Evolutionary conservation across 2,888 invertebrate species (phyloP).

Genomic region (Caenorhabditis sp.): DNA sequence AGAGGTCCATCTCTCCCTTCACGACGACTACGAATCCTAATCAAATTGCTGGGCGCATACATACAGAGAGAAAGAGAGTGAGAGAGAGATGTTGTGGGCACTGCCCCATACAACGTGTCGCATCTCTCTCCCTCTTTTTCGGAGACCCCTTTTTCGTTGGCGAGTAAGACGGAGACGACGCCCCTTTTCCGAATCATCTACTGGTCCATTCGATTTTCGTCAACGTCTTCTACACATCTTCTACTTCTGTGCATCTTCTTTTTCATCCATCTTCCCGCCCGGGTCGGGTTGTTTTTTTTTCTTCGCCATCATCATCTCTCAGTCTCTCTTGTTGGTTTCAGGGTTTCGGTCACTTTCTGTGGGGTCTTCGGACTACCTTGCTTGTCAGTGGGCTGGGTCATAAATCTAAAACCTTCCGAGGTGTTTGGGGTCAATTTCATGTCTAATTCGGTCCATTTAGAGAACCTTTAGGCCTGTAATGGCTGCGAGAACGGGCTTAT

Average conservation of each 20-base stretch:
- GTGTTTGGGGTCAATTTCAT: no score
- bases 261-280: neutral
- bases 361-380: neutral
- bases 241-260: slow-evolving; percentile 27
- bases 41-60: slow-evolving; percentile 55
- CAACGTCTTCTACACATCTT: slow-evolving; percentile 34
- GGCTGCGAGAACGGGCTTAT: no score
- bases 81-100: slow-evolving; percentile 3
- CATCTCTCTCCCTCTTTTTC: slow-evolving; percentile 19
- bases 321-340: slow-evolving; percentile 24
- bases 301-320: slow-evolving; percentile 1
- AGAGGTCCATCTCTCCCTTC: slow-evolving; percentile 19
- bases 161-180: neutral
- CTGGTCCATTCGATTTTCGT: slow-evolving; percentile 55
- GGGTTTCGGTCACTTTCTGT: slow-evolving; percentile 19
- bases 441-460: neutral
- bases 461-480: no score
- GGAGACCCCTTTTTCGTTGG: neutral
- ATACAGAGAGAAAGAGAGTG: no score
- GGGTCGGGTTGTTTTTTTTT: neutral
- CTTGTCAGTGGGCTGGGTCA: no score
- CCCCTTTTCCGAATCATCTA: slow-evolving; percentile 49
- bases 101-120: slow-evolving; percentile 24
- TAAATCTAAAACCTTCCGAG: no score
- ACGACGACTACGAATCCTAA: slow-evolving; percentile 51